Evolutionary conservation across 2,797 vertebrate species (phyloP), one percentile per base, ranked within the genome.

Genomic region (Chromis chromis): DNA sequence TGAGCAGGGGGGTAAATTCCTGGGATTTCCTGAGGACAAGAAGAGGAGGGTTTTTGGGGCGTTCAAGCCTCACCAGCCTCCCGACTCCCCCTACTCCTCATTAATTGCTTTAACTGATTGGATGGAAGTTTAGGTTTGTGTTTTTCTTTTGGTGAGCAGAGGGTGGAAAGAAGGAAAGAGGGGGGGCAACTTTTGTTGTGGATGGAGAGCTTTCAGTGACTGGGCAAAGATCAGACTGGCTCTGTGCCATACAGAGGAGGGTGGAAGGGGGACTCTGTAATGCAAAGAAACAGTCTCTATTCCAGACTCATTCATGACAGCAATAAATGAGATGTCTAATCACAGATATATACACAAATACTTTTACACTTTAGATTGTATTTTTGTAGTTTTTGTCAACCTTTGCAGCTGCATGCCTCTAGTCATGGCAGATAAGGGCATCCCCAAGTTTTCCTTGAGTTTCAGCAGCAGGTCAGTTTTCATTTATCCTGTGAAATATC

Each of bases 11-110:
- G 66, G 63, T 46, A 57, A 80, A 82, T 70, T 75, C 61, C 50
- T 78, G 74, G 73, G 82, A 84, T 81, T 88, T 84, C 79, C 74
- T 79, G 65, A 85, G 75, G 76, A 89, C 65, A 71, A 63, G 58
- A 16, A 3, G 12, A 72, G 64, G 50, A 70, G 52, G 36, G n/a
- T n/a, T 72, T n/a, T 76, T 66, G 59, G 16, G 33, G 66, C 52
- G 69, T 65, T 83, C 39, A 59, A 69, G 57, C 36, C 48, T 27
- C 42, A 27, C 33, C 17, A 27, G 27, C 40, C 39, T 55, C 22
- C 64, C 1, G 27, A 50, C 63, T 49, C 65, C 16, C 39, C 40
- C 31, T 6, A 4, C 40, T 39, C 17, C 9, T 50, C 59, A 65
- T 73, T 74, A 65, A 74, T 74, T 74, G 36, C 75, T 61, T 61